Percentiles rank a stretch among this genome's conserved stretches.
Evolutionary conservation across 2,888 invertebrate genomes (phyloP).

Genomic region (Papilio demoleus): DNA sequence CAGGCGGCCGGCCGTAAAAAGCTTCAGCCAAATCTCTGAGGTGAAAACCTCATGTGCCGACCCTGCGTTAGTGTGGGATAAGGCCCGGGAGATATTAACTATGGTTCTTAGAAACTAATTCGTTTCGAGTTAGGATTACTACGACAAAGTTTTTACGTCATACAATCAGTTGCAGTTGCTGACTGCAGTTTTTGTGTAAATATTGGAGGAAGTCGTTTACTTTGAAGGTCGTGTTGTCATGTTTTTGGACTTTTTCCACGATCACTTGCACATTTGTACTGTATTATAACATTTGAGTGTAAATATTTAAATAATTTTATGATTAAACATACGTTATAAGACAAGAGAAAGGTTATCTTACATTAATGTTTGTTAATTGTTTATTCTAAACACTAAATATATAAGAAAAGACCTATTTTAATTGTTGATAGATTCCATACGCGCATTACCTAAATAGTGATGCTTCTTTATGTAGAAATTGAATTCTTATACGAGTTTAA

Average conservation of each 20-base stretch:
- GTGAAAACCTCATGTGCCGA: no score
- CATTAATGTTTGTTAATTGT: no score
- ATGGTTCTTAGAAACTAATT: neutral
- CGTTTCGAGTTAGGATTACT: neutral
- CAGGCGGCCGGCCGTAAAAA: no score
- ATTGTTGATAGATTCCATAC: no score
- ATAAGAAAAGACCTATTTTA: no score
- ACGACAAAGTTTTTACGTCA: neutral
- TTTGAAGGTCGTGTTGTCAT: conserved; percentile 3
- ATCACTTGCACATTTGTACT: neutral
- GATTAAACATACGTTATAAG: neutral
- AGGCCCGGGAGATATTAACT: neutral
- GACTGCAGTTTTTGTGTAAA: conserved; percentile 12
- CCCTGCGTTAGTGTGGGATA: no score
- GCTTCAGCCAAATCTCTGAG: no score
- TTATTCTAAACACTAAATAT: no score
- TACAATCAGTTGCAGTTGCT: neutral
- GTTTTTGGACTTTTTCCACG: neutral
- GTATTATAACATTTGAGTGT: neutral
- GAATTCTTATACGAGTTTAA: no score
- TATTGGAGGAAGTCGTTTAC: conserved; percentile 3
- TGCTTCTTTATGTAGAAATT: no score
- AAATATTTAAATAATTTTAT: neutral
- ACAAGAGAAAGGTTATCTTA: neutral
- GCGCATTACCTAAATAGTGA: no score